Evolutionary conservation across 2,888 invertebrate species (phyloP).

Genomic region (Drosophila diplacantha): DNA sequence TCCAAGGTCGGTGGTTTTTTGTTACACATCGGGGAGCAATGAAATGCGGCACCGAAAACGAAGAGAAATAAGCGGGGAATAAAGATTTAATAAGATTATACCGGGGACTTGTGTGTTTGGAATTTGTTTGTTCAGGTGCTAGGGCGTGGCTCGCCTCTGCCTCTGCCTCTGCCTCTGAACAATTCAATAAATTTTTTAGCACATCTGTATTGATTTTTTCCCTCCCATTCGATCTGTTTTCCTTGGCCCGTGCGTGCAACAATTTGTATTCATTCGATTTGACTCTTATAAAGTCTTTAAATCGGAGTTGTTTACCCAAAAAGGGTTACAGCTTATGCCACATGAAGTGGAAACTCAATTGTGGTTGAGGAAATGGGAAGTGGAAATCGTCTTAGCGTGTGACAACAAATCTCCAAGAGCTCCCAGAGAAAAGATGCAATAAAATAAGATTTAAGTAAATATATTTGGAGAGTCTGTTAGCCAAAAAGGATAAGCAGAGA

Average conservation of each 20-base stretch:
- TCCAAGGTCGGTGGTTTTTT: conserved; percentile 52
- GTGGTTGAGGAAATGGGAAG: conserved; percentile 9
- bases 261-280: conserved; percentile 34
- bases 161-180: neutral
- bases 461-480: conserved; percentile 9
- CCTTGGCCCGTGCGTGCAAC: conserved; percentile 15
- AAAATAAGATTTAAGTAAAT: conserved; percentile 22
- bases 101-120: conserved; percentile 45
- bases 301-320: conserved; percentile 43
- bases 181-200: conserved; percentile 48
- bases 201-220: conserved; percentile 56
- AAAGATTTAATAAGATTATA: conserved; percentile 67
- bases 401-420: conserved; percentile 26
- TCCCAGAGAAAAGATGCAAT: conserved; percentile 1
- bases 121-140: conserved; percentile 59
- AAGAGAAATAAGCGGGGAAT: conserved; percentile 35
- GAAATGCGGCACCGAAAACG: conserved; percentile 36
- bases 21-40: conserved; percentile 61
- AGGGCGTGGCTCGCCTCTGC: conserved; percentile 40
- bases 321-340: conserved; percentile 33
- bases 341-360: conserved; percentile 43
- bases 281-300: conserved; percentile 40
- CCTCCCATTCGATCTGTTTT: neutral
- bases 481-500: conserved; percentile 1
- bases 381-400: conserved; percentile 13